These are phyloP conservation scores for Acronicta psi DNA, from an alignment of 2,888 invertebrate genomes.

Conservation along the genomic window DNA sequence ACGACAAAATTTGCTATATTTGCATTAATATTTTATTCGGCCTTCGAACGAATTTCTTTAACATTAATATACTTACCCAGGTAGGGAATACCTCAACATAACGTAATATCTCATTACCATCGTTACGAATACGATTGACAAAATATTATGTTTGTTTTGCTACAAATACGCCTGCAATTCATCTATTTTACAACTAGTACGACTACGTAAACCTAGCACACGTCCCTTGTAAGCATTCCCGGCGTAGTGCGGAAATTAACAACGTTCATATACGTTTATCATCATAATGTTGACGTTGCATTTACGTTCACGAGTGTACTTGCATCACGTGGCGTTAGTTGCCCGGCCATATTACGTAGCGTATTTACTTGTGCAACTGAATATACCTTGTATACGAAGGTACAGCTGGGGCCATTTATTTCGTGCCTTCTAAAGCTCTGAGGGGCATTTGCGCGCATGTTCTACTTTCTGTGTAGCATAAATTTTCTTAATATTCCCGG, in stretches of 20 bases:
- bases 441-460: constrained; percentile 11
- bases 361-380: constrained; percentile 13
- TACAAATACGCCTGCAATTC: not conserved
- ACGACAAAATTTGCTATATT: no score
- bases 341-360: constrained; percentile 3
- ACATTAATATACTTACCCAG: no score
- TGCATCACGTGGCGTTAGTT: not conserved
- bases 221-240: constrained; percentile 12
- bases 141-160: not conserved
- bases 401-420: constrained; percentile 16
- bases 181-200: constrained; percentile 13
- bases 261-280: constrained; percentile 10
- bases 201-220: constrained; percentile 10
- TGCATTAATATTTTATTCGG: no score
- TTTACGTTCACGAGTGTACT: constrained; percentile 5
- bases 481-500: constrained; percentile 20
- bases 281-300: constrained; percentile 11
- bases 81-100: no score
- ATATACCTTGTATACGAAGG: constrained; percentile 3
- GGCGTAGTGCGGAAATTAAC: constrained; percentile 29
- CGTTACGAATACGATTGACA: no score
- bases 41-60: no score
- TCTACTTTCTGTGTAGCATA: constrained; percentile 12
- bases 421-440: constrained; percentile 4
- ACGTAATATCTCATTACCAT: no score